Evolutionary conservation across 2,113 vertebrate species (phyloP).

Genomic region (Atrichornis clamosus): DNA sequence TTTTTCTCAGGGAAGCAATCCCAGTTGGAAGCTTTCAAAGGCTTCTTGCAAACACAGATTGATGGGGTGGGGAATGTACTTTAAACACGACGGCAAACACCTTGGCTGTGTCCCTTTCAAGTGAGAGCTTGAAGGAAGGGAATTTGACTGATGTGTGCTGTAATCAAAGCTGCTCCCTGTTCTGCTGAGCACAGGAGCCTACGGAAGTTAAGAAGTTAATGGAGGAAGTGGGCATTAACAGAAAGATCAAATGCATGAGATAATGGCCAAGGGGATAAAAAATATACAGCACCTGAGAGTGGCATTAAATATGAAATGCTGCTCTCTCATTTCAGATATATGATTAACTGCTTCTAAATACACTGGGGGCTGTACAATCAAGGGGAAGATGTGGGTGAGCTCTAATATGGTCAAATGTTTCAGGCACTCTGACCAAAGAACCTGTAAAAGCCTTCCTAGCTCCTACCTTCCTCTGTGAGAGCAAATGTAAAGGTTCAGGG

Average conservation of each 20-base stretch:
- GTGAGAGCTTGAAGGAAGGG: slow-evolving; percentile 24
- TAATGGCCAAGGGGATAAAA: slow-evolving; percentile 58
- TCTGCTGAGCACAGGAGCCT: slow-evolving; percentile 8
- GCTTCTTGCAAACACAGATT: background rate
- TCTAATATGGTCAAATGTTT: background rate
- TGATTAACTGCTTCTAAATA: slow-evolving; percentile 49
- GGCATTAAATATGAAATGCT: slow-evolving; percentile 53
- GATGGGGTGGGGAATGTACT: background rate
- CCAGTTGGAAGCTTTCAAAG: slow-evolving; percentile 7
- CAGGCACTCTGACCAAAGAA: background rate
- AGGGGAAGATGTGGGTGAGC: background rate
- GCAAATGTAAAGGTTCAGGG: background rate
- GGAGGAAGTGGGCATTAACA: slow-evolving; percentile 50
- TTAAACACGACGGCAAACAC: slow-evolving; percentile 14
- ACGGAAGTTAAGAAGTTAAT: slow-evolving; percentile 42
- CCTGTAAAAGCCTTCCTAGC: background rate
- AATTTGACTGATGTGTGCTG: slow-evolving; percentile 27
- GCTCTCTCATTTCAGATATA: slow-evolving; percentile 30
- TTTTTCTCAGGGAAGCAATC: background rate
- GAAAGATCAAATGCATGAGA: slow-evolving; percentile 62
- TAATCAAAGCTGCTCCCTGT: slow-evolving; percentile 26
- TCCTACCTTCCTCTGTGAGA: background rate
- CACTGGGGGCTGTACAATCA: background rate
- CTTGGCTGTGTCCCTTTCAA: slow-evolving; percentile 29
- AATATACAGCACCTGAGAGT: slow-evolving; percentile 41